Percentiles rank a stretch among this genome's conserved stretches.
Evolutionary conservation across 53 echinoderm and acorn worm genomes (phyloP).

Genomic region (Hippasteria phrygiana): DNA sequence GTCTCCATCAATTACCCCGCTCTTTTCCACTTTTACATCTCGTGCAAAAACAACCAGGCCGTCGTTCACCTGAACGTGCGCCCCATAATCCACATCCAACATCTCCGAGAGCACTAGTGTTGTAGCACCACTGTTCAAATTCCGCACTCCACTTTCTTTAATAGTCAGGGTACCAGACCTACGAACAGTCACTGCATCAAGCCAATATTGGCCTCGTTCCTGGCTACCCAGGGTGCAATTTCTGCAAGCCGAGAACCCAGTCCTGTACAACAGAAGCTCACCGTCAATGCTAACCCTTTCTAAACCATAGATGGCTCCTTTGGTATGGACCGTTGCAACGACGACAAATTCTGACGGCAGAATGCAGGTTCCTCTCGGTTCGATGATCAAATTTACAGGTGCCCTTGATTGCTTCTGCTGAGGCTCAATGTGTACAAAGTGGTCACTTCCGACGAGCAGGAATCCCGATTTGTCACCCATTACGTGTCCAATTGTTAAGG

Average conservation of each 20-base stretch:
- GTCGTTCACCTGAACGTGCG: constrained; percentile 36
- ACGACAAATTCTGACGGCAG: constrained; percentile 64
- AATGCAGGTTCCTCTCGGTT: constrained; percentile 60
- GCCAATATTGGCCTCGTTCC: constrained; percentile 81
- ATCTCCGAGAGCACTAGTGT: constrained; percentile 58
- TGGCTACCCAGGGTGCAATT: constrained; percentile 77
- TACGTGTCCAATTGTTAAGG: constrained; percentile 59
- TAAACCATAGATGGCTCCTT: constrained; percentile 81
- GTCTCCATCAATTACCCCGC: constrained; percentile 53
- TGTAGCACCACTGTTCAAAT: constrained; percentile 41
- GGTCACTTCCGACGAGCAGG: constrained; percentile 42
- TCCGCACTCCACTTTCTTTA: constrained; percentile 50
- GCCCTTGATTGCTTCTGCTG: constrained; percentile 60
- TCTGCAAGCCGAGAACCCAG: constrained; percentile 78
- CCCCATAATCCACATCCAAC: constrained; percentile 80
- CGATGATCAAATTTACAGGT: constrained; percentile 60
- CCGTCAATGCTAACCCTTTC: constrained; percentile 67
- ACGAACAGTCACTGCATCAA: constrained; percentile 63
- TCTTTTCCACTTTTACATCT: constrained; percentile 70
- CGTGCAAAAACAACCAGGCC: constrained; percentile 70
- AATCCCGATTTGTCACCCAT: constrained; percentile 76
- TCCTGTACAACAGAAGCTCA: constrained; percentile 51
- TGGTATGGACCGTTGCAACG: constrained; percentile 53
- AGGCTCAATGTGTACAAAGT: constrained; percentile 64
- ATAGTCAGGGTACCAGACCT: constrained; percentile 59